A percentile compares a stretch with the other conserved stretches of the same genome.
Evolutionary conservation across 2,113 vertebrate species (phyloP).

Genomic region (Zootoca vivipara): DNA sequence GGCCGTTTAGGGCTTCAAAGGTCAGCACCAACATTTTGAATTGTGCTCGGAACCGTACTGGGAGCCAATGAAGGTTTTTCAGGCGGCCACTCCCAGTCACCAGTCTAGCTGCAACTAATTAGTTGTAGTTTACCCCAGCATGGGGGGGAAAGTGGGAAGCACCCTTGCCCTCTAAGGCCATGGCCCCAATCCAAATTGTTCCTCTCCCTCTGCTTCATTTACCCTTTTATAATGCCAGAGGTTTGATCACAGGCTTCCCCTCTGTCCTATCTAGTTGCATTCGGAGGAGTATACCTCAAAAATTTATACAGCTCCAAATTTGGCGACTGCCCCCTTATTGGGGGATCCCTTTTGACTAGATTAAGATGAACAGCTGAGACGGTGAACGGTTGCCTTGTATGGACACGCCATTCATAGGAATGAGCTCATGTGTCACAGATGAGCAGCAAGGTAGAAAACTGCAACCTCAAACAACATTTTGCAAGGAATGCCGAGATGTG

Average conservation of each 20-base stretch:
- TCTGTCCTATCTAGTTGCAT: neutral
- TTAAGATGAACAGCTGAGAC: neutral
- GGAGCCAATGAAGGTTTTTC: too few relatives aligned
- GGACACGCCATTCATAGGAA: neutral
- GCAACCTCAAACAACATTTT: neutral
- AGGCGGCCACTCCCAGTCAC: too few relatives aligned
- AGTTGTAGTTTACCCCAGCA: neutral
- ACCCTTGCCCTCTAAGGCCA: neutral
- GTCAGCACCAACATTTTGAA: too few relatives aligned
- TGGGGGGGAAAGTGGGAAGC: too few relatives aligned
- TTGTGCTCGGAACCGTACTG: too few relatives aligned
- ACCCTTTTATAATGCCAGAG: neutral
- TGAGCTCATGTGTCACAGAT: neutral
- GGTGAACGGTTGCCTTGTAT: neutral
- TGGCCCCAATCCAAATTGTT: neutral
- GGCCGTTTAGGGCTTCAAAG: too few relatives aligned
- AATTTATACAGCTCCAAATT: neutral
- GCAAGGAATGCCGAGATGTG: neutral
- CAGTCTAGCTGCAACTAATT: neutral
- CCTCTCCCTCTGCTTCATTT: neutral
- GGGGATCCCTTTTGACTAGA: neutral
- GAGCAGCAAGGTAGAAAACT: neutral
- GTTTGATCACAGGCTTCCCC: neutral
- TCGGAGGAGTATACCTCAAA: too few relatives aligned
- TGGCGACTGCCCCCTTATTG: neutral